phyloP scores from a whole-genome alignment of 92 coral and sea anemone species.

The Pocillopora grandis region DNA sequence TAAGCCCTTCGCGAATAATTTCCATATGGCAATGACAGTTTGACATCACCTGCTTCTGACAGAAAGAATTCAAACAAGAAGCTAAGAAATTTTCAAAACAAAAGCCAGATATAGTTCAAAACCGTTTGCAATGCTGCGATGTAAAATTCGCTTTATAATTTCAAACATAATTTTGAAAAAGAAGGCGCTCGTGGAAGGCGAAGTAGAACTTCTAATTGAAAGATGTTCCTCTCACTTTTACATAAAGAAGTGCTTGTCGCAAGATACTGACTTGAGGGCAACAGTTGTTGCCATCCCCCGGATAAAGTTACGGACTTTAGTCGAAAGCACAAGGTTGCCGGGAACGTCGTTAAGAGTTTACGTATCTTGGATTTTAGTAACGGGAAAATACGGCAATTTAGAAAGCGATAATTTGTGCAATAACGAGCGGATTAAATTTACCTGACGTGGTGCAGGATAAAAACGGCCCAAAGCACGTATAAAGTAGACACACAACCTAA shows the following conservation, averaged over 20 bases:
- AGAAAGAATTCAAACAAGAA: neutral
- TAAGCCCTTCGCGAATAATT: neutral
- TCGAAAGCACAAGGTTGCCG: neutral
- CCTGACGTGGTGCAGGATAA: constrained; percentile 23
- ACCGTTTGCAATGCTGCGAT: neutral
- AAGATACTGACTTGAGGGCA: neutral
- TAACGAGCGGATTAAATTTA: constrained; percentile 21
- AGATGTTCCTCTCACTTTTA: neutral
- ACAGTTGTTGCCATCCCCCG: neutral
- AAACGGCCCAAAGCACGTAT: neutral
- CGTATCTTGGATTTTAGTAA: neutral
- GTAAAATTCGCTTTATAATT: neutral
- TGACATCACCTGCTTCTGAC: neutral
- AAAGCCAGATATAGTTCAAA: neutral
- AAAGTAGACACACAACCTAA: constrained; percentile 21
- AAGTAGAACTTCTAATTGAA: neutral
- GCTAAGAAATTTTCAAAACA: neutral
- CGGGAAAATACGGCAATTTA: neutral
- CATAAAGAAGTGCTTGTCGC: constrained; percentile 2
- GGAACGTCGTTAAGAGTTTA: neutral
- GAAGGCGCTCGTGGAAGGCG: neutral
- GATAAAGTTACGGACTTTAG: neutral
- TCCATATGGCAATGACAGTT: neutral
- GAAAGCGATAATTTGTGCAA: constrained; percentile 4
- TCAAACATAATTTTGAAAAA: neutral